Base-by-base conservation (phyloP, 2,888 invertebrate species). In the Endotricha flammealis region DNA sequence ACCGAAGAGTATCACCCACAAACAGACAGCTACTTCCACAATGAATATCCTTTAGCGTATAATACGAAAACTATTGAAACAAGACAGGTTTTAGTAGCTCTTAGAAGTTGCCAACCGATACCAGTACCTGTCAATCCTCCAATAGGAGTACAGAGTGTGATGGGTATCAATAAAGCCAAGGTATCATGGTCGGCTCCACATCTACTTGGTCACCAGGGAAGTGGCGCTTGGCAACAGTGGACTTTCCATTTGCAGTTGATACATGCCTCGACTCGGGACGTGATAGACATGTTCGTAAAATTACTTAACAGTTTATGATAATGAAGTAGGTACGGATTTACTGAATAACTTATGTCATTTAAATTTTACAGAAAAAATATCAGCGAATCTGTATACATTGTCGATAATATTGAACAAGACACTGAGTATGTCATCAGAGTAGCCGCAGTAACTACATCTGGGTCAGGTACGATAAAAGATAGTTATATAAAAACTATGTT, bases 161-260 rank as follows among this genome's bases (percentile, higher is more conserved):
- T 97, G 71, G 93, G 93, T 0, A 88, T 91, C 0, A 89, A 90
- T 43, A 87, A 90, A 22, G 95, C 95, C 0, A 92, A 93, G 61
- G 91, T 95, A 0, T 90, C 91, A 0, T 98, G 97, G 97, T 88
- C 91, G 12, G 88, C 91, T 1, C 97, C 97, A 0, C 92, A 93
- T 71, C 76, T 93, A 13, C 64, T 95, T 32, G 91, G 91, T 0
- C 91, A 91, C 22, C 95, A 95, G 71, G 92, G 93, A 55, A 89
- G 82, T 42, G 89, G 90, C 1, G 90, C 90, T 0, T 91, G 91
- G 88, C 87, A 87, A 22, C 90, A 91, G 48, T 96, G 95, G 95
- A 89, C 89, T 0, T 96, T 93, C 66, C 92, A 93, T 64, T 78
- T 96, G 9, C 90, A 91, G 39, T 82, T 91, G n/a, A 90, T 88